Evolutionary conservation across 2,888 invertebrate species (phyloP).

Genomic region (Drosophila ezoana): DNA sequence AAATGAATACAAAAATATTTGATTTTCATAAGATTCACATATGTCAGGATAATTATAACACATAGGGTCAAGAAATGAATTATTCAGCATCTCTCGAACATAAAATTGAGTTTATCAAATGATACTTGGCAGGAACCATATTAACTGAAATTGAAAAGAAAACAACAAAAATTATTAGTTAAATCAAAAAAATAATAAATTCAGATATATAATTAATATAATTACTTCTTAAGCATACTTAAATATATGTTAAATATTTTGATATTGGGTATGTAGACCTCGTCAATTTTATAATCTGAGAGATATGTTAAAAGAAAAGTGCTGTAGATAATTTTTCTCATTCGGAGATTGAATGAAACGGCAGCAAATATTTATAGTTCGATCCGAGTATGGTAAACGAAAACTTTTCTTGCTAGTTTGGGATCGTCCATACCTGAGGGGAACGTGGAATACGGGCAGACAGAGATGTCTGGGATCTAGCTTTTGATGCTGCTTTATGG

Average conservation of each 20-base stretch:
- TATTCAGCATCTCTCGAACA: slow-evolving; percentile 29
- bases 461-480: too few species aligned
- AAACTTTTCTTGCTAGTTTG: too few species aligned
- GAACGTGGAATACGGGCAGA: too few species aligned
- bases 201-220: neutral
- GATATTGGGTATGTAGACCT: too few species aligned
- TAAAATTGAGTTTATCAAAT: slow-evolving; percentile 42
- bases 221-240: neutral
- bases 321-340: too few species aligned
- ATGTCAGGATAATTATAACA: slow-evolving; percentile 51
- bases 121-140: slow-evolving; percentile 39
- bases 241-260: neutral
- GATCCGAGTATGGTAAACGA: too few species aligned
- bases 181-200: neutral
- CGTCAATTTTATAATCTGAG: too few species aligned
- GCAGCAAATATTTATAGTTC: too few species aligned
- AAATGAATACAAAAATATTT: slow-evolving; percentile 69
- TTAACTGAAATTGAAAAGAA: slow-evolving; percentile 33
- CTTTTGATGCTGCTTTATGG: too few species aligned
- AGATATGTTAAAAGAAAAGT: too few species aligned
- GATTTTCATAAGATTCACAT: slow-evolving; percentile 54
- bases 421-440: too few species aligned
- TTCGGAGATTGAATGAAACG: too few species aligned
- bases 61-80: slow-evolving; percentile 52
- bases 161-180: neutral